Evolutionary conservation across 1,140 invertebrate genomes (phyloP), one percentile per base, ranked within the genome.

Genomic region (Tetramorium parvispinum): DNA sequence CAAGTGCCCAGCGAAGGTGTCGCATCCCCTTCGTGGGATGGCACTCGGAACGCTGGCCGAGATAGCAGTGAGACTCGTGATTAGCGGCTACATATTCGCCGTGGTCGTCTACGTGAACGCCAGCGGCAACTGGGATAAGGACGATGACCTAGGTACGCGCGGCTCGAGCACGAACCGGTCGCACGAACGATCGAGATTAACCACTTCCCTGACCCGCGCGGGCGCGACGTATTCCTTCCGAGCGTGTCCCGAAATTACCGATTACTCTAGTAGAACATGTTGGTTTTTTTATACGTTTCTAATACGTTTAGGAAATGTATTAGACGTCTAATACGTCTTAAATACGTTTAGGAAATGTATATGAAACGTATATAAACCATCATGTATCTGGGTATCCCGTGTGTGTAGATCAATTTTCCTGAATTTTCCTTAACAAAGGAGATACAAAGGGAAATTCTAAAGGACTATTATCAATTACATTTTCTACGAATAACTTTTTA

Each of bases 41-140:
- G 92, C 92, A 92, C 88, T 94, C 89, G 93, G 91, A 46, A 91
- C 86, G 85, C 78, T 94, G 81, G 65, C 76, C 75, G 89, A 91
- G 85, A 87, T 93, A 63, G 89, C 91, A 82, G 89, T 92, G 91
- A 94, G 91, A 91, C 82, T 94, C 49, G 85, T 94, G 85, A 91
- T 94, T 76, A 87, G 90, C 87, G 89, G 91, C 75, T 94, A 93
- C 82, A 88, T 94, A 85, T 89, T 94, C 57, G 91, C 93, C 43
- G 91, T 93, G 71, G 86, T 94, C 49, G 91, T 93, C 85, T 92
- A 89, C 76, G 92, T 93, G 51, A 93, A 93, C 63, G 94, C 95
- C 85, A 94, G 88, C 85, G 92, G 93, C 66, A 94, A 92, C 68
- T 95, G 94, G 95, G 94, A 94, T 89, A 94, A 90, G 86, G 95